Conservation (phyloP, 2,113 vertebrate genomes). For the Heterotis niloticus region DNA sequence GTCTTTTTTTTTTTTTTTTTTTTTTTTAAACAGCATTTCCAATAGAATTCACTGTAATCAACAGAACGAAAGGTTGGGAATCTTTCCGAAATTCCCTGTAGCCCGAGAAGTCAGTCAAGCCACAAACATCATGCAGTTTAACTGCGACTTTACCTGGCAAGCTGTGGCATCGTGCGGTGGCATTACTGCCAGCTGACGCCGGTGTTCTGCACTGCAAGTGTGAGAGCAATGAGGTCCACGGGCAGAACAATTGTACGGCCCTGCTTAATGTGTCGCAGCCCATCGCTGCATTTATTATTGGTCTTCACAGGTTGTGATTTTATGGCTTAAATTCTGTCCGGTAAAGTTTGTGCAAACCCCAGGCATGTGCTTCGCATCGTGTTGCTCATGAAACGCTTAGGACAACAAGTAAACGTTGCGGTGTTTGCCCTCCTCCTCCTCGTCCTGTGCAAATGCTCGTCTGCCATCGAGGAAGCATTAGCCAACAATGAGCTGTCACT, state of each 20-base stretch:
- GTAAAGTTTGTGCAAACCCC: not conserved
- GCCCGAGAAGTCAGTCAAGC: too few species aligned
- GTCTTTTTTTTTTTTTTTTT: too few species aligned
- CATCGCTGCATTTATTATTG: not conserved
- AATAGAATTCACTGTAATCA: too few species aligned
- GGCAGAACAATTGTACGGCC: not conserved
- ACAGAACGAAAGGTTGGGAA: too few species aligned
- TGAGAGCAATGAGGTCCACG: not conserved
- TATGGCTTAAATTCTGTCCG: not conserved
- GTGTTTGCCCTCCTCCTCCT: conserved; percentile 25
- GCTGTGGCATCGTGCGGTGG: not conserved
- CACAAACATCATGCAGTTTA: not conserved
- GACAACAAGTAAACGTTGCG: not conserved
- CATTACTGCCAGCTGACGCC: not conserved
- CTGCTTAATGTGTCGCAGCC: not conserved
- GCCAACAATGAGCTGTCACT: conserved; percentile 46
- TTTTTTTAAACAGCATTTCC: too few species aligned
- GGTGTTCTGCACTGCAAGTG: not conserved
- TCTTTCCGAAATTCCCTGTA: too few species aligned
- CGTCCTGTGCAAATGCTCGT: conserved; percentile 38
- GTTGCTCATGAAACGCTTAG: not conserved
- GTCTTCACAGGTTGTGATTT: not conserved
- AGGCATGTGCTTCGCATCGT: not conserved
- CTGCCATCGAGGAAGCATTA: conserved; percentile 35
- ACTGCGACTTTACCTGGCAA: not conserved